phyloP scores from a whole-genome alignment of 1,140 invertebrate species.

The Coenobita brevimanus region DNA sequence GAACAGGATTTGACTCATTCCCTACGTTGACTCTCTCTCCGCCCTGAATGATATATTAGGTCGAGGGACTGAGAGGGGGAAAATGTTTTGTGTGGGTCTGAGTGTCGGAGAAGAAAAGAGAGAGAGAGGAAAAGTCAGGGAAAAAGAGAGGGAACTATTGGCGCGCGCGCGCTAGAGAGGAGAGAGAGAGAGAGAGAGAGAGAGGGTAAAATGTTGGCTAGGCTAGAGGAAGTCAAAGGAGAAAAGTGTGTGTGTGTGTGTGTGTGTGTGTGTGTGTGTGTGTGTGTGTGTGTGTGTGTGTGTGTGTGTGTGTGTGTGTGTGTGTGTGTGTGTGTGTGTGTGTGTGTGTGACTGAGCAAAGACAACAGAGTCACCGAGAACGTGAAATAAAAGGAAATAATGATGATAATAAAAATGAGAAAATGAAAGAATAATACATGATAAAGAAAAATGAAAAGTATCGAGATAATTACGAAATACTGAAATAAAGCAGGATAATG shows the following conservation, averaged over 20 bases:
- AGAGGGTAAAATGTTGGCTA: not conserved
- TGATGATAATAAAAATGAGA: too few relatives aligned
- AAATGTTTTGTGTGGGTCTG: too few relatives aligned
- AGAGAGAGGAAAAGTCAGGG: not conserved
- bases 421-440: too few relatives aligned
- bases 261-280: not conserved
- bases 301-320: not conserved
- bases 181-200: slow-evolving; percentile 31
- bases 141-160: not conserved
- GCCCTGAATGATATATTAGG: slow-evolving; percentile 12
- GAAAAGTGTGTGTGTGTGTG: too few relatives aligned
- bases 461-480: too few relatives aligned
- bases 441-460: too few relatives aligned
- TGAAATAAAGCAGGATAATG: too few relatives aligned
- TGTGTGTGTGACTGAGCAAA: too few relatives aligned
- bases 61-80: too few relatives aligned
- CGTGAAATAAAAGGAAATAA: too few relatives aligned
- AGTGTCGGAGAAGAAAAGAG: not conserved
- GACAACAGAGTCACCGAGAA: not conserved
- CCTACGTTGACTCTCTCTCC: not conserved
- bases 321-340: not conserved
- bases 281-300: not conserved
- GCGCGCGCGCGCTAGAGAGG: not conserved
- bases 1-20: slow-evolving; percentile 20
- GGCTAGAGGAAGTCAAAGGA: not conserved